Percentiles rank a stretch among this genome's conserved stretches.
Evolutionary conservation across 2,888 invertebrate species (phyloP).

Genomic region (Mesoligia furuncula): DNA sequence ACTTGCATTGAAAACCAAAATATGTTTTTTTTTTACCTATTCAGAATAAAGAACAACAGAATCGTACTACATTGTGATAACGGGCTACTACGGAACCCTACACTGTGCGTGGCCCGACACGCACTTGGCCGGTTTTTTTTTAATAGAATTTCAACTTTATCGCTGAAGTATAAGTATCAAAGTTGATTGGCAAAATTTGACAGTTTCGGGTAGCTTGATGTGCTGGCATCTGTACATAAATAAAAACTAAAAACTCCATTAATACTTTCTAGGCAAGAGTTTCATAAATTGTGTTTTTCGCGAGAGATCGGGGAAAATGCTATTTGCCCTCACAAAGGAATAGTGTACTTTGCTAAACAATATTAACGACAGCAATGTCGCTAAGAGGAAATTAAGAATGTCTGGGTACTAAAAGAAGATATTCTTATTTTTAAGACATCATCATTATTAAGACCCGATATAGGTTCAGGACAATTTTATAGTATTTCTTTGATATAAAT

Average conservation of each 20-base stretch:
- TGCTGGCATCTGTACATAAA: no score
- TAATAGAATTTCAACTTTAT: no score
- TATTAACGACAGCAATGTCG: constrained; percentile 17
- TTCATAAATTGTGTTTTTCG: not conserved
- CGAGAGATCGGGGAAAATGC: not conserved
- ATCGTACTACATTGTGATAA: no score
- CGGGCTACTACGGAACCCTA: no score
- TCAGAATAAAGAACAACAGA: no score
- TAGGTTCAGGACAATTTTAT: not conserved
- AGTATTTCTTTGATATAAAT: not conserved
- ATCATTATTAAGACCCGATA: constrained; percentile 14
- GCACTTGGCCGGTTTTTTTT: no score
- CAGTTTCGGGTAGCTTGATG: no score
- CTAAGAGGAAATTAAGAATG: constrained; percentile 37
- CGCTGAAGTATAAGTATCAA: no score
- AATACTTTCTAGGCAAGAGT: not conserved
- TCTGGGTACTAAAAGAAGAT: constrained; percentile 3
- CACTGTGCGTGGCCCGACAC: no score
- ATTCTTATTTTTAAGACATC: constrained; percentile 17
- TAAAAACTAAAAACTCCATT: not conserved
- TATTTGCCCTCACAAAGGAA: not conserved
- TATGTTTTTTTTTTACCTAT: no score
- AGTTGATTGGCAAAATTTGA: no score
- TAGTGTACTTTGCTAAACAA: not conserved
- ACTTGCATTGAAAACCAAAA: no score